phyloP scores from a whole-genome alignment of 2,113 vertebrate genomes.

The Dicentrarchus labrax region DNA sequence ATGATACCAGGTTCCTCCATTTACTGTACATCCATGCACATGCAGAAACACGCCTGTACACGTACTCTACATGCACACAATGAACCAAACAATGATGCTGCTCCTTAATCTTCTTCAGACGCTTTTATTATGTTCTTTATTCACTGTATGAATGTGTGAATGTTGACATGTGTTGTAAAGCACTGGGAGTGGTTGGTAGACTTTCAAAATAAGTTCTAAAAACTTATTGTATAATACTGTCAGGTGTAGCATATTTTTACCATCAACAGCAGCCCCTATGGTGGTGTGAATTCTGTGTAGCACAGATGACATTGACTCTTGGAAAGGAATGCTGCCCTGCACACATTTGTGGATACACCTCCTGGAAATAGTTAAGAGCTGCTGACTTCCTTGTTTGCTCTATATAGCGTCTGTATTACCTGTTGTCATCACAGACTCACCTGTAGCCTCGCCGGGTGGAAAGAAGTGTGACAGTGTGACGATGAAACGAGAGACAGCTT shows the following conservation, averaged over 20 bases:
- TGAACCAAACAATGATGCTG: neutral
- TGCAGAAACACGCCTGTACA: neutral
- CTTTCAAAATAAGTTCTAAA: neutral
- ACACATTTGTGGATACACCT: conserved; percentile 40
- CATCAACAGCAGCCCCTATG: conserved; percentile 44
- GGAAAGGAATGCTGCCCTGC: conserved; percentile 65
- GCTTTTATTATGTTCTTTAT: neutral
- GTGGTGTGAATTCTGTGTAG: conserved; percentile 1
- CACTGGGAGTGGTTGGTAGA: too few relatives aligned
- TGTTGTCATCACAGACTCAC: neutral
- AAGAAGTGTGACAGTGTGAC: neutral
- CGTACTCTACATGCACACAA: neutral
- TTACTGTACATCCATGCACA: neutral
- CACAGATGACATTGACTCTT: neutral
- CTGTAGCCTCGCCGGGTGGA: neutral
- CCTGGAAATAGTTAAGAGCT: neutral
- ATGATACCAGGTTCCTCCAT: conserved; percentile 26
- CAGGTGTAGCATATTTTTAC: conserved; percentile 27
- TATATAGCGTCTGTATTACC: neutral
- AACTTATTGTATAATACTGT: neutral
- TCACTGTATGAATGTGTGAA: too few relatives aligned
- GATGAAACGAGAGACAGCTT: neutral
- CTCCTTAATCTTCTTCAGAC: neutral
- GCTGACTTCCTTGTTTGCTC: conserved; percentile 20
- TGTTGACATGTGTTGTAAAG: too few relatives aligned